Conservation (phyloP, 2,888 invertebrate genomes). For the Phrixothrix hirtus region DNA sequence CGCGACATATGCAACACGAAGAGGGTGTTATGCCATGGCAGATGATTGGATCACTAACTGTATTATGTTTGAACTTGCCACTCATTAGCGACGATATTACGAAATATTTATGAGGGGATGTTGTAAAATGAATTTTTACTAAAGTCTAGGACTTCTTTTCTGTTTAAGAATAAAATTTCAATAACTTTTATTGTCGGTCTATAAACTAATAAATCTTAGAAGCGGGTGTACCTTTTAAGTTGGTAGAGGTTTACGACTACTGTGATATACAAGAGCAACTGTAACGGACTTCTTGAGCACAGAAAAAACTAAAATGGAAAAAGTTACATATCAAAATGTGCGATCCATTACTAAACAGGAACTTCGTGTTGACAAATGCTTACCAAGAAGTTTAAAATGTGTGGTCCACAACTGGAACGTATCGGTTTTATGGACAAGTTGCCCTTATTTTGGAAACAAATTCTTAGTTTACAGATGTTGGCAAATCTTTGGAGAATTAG, state of each 20-base stretch:
- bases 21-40: constrained; percentile 36
- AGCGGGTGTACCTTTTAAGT: not conserved
- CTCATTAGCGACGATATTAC: constrained; percentile 31
- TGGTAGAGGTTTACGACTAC: not conserved
- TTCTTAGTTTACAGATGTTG: constrained; percentile 20
- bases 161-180: not conserved
- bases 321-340: too few species aligned
- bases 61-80: constrained; percentile 31
- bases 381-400: constrained; percentile 18
- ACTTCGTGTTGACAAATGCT: constrained; percentile 22
- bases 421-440: constrained; percentile 15
- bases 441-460: constrained; percentile 18
- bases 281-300: too few species aligned
- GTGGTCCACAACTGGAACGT: constrained; percentile 17
- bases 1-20: constrained; percentile 40
- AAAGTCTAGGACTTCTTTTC: not conserved
- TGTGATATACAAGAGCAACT: not conserved
- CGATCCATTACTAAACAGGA: constrained; percentile 3
- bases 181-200: not conserved
- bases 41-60: constrained; percentile 39
- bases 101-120: constrained; percentile 4
- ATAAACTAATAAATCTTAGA: not conserved
- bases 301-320: too few species aligned
- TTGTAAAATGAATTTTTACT: not conserved
- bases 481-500: constrained; percentile 7